Evolutionary conservation across 1,140 invertebrate species (phyloP).

Genomic region (Sycophaga agraensis): DNA sequence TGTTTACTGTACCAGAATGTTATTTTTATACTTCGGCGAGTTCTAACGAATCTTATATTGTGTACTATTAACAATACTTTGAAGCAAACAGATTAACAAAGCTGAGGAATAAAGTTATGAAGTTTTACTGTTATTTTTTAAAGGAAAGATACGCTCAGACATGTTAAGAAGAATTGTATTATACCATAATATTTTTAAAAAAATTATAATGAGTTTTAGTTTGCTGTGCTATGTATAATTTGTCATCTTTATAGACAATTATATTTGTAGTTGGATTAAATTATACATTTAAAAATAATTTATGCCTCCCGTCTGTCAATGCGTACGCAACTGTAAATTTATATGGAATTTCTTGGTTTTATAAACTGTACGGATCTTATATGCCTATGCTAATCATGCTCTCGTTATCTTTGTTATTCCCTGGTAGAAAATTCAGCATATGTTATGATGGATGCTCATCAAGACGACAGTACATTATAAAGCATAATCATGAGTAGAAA

Average conservation of each 20-base stretch:
- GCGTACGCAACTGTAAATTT: neutral
- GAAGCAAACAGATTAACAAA: neutral
- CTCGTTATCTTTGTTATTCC: conserved; percentile 33
- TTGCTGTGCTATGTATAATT: neutral
- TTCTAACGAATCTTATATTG: conserved; percentile 17
- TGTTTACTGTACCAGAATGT: conserved; percentile 7
- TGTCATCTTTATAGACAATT: too few relatives aligned
- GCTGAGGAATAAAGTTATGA: neutral
- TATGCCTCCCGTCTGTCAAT: too few relatives aligned
- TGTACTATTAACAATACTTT: conserved; percentile 21
- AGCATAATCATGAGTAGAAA: too few relatives aligned
- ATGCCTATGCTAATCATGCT: conserved; percentile 16
- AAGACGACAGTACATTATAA: too few relatives aligned
- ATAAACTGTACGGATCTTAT: conserved; percentile 9
- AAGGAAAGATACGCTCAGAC: neutral
- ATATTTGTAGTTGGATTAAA: too few relatives aligned
- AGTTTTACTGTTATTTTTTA: conserved; percentile 18
- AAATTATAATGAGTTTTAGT: neutral
- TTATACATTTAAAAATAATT: too few relatives aligned
- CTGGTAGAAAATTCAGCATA: too few relatives aligned
- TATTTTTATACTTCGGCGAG: conserved; percentile 28
- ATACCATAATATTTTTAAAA: neutral
- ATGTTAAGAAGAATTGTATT: neutral
- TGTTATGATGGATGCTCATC: too few relatives aligned
- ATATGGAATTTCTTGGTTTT: conserved; percentile 18